Percentiles rank a stretch among this genome's conserved stretches.
These are phyloP conservation scores for Tichodroma muraria DNA, from an alignment of 2,113 vertebrate genomes.

Conservation along the genomic window DNA sequence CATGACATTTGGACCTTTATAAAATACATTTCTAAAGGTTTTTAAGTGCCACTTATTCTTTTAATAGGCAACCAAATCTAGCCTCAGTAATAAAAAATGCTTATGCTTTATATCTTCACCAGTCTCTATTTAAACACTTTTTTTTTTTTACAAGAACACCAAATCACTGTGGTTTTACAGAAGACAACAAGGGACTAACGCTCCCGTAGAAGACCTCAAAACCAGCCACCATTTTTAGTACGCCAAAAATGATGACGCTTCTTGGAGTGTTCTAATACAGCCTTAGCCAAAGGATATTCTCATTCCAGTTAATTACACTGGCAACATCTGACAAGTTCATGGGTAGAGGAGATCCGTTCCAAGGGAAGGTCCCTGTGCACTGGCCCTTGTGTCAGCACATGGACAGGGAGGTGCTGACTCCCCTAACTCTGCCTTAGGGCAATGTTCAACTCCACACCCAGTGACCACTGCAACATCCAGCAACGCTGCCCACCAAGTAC, in stretches of 20 bases:
- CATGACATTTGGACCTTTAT: neutral
- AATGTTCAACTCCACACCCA: neutral
- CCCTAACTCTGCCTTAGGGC: neutral
- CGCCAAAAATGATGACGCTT: accelerated
- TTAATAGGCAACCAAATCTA: neutral
- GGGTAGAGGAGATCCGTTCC: neutral
- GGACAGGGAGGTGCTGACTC: neutral
- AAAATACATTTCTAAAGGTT: neutral
- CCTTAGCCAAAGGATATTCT: neutral
- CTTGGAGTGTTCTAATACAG: neutral
- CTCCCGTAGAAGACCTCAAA: neutral
- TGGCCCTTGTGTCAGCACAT: neutral
- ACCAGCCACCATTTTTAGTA: neutral
- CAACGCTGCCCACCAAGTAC: accelerated
- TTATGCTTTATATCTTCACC: neutral
- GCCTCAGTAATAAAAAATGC: neutral
- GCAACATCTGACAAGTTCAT: neutral
- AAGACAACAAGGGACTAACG: neutral
- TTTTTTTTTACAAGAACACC: neutral
- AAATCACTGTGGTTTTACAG: neutral
- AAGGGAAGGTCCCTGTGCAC: neutral
- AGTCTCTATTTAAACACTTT: neutral
- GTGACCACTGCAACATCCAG: neutral
- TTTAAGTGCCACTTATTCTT: neutral
- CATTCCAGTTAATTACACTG: neutral